These are phyloP conservation scores for Ictidomys tridecemlineatus DNA, from an alignment of 2,113 vertebrate genomes.

Conservation along the genomic window DNA sequence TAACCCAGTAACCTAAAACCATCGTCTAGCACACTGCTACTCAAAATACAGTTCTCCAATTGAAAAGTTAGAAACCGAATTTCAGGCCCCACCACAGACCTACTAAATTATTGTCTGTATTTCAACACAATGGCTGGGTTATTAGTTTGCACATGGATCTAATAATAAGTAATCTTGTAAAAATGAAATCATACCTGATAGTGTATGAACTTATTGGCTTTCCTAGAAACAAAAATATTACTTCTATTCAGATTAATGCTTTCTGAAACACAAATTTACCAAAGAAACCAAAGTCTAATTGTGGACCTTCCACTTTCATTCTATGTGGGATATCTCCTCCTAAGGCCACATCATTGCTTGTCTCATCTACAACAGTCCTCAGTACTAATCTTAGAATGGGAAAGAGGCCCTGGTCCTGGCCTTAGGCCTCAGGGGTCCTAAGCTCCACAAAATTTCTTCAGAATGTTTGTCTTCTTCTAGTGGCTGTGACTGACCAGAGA, in stretches of 20 bases:
- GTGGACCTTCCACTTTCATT: background rate
- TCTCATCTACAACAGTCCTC: background rate
- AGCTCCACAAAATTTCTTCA: background rate
- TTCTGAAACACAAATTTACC: background rate
- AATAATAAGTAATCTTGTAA: background rate
- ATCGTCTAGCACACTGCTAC: background rate
- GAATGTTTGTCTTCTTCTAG: background rate
- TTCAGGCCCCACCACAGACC: background rate
- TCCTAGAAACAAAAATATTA: background rate
- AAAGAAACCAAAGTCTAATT: background rate
- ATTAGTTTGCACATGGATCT: background rate
- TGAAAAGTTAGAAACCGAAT: slow-evolving; percentile 21
- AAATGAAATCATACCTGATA: background rate
- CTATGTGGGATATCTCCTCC: background rate
- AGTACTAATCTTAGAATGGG: background rate
- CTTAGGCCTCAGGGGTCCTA: background rate
- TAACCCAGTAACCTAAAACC: background rate
- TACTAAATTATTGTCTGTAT: slow-evolving; percentile 5
- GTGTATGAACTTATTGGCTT: background rate
- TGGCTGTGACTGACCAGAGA: background rate
- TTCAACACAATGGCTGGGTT: background rate
- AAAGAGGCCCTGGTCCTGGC: background rate
- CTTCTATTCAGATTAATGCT: background rate
- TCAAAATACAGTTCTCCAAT: background rate
- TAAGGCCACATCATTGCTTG: background rate